Base-by-base conservation (phyloP, 1,140 invertebrate genomes). In the Zophobas atratus region DNA sequence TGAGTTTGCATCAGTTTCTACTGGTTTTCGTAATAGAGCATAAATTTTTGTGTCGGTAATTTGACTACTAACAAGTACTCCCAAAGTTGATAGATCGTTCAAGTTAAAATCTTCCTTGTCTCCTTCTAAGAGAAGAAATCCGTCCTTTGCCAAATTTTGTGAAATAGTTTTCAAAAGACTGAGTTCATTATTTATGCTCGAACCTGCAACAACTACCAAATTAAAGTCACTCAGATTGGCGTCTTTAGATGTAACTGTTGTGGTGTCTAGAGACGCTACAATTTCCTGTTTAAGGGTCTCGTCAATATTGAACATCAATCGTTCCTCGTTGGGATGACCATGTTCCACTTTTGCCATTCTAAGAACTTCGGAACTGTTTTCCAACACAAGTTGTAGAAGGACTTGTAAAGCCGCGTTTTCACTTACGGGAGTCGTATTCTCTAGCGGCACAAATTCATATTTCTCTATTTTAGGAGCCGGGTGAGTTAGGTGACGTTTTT, bases 401-500 rank as follows among this genome's bases (percentile, higher is more conserved):
- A 91, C 89, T 1, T 89, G 90, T 0, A 95, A 84, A 1, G 93
- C 93, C 0, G 89, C 86, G 84, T 93, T 90, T 81, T 93, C 92
- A n/a, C 88, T 87, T 6, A 89, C 81, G 0, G 88, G 84, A 74
- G 87, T 84, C 2, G 82, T 81, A 82, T 91, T 91, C 77, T 91
- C 89, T 39, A 96, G 94, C 1, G 96, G 95, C 35, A 97, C 87
- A 84, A 98, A 98, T 6, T 88, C 87, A 83, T 95, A 98, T 77
- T 92, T 91, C 87, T 98, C 97, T 5, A 96, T 86, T 78, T 93
- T 93, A 4, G 96, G 97, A 6, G 92, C 79, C 32, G 92, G 86
- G 85, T 97, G 96, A 6, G 88, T 85, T 84, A 93, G 91, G 77
- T 93, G 91, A 77, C 96, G 91, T 77, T 94, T 90, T 35, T 96